Evolutionary conservation across 1,140 invertebrate species (phyloP).

Genomic region (Microplitis mediator): DNA sequence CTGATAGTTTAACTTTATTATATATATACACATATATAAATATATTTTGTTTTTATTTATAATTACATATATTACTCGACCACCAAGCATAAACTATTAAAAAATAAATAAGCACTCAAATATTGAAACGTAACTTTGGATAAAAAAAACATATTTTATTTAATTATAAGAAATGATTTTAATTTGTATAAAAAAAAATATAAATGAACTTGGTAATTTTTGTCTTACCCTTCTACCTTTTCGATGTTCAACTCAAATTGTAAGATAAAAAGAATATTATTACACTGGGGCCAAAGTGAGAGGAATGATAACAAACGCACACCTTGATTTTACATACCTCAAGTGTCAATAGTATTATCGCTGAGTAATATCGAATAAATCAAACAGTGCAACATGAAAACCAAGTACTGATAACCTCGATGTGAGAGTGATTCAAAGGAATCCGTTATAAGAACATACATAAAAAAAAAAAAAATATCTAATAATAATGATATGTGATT

Average conservation of each 20-base stretch:
- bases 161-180: too few species aligned
- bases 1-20: not conserved
- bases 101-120: not conserved
- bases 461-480: too few species aligned
- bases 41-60: not conserved
- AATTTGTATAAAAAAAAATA: not conserved
- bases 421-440: constrained; percentile 8
- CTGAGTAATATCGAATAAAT: constrained; percentile 49
- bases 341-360: constrained; percentile 54
- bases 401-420: constrained; percentile 42
- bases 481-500: too few species aligned
- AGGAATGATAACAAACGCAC: constrained; percentile 47
- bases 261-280: not conserved
- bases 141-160: too few species aligned
- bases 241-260: not conserved
- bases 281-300: constrained; percentile 34
- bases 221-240: not conserved
- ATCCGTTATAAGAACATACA: too few species aligned
- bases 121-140: not conserved
- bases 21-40: not conserved
- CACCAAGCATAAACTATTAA: not conserved
- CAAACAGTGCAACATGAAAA: constrained; percentile 38
- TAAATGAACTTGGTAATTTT: not conserved
- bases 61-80: not conserved
- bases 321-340: constrained; percentile 49